Conservation (phyloP, 1,140 invertebrate genomes). For the Coenobita brevimanus region DNA sequence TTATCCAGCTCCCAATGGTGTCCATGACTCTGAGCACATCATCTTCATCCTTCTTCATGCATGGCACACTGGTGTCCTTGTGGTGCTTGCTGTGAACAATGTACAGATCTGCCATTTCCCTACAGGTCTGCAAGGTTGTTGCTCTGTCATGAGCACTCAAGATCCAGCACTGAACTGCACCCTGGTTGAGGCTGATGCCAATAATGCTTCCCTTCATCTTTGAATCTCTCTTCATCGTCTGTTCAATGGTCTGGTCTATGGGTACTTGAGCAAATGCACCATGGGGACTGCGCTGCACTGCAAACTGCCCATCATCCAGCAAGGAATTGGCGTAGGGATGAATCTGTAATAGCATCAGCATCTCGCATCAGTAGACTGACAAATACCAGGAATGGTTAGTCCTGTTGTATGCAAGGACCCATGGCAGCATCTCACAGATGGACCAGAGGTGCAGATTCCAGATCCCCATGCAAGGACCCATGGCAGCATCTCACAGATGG, state of each 20-base stretch:
- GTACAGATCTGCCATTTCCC: conserved; percentile 6
- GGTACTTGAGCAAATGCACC: conserved; percentile 33
- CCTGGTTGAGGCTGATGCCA: conserved; percentile 19
- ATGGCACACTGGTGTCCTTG: not conserved
- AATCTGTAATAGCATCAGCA: not conserved
- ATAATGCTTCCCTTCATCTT: conserved; percentile 28
- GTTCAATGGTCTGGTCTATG: conserved; percentile 23
- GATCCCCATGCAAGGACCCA: conserved; percentile 12
- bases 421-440: not conserved
- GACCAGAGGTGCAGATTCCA: conserved; percentile 7
- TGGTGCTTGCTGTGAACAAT: not conserved
- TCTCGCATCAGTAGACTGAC: conserved; percentile 22
- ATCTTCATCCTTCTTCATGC: conserved; percentile 19
- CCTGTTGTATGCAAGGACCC: conserved; percentile 24
- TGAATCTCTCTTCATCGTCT: conserved; percentile 22
- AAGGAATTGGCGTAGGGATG: not conserved
- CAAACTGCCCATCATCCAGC: not conserved
- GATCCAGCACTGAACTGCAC: conserved; percentile 27
- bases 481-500: conserved; percentile 1
- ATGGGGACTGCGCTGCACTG: not conserved
- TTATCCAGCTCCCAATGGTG: conserved; percentile 23
- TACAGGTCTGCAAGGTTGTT: not conserved
- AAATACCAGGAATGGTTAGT: not conserved
- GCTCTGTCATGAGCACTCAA: conserved; percentile 4
- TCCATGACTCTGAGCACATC: not conserved